phyloP scores from a whole-genome alignment of 2,113 vertebrate species.

The Monopterus albus region DNA sequence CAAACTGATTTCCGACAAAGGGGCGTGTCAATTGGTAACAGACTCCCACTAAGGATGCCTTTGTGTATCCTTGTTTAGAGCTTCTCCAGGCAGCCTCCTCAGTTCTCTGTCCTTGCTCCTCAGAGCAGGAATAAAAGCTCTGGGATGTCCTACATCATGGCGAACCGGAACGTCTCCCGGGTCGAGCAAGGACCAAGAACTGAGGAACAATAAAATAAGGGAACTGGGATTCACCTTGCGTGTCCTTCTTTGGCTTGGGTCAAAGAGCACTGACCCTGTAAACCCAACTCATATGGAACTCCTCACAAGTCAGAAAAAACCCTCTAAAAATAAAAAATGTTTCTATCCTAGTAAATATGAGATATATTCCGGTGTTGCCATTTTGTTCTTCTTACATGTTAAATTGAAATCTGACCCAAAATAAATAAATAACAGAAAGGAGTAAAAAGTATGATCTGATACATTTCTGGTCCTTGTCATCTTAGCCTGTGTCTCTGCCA shows the following conservation, averaged over 20 bases:
- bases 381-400: background rate
- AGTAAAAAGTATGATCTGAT: constrained; percentile 2
- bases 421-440: background rate
- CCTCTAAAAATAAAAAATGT: background rate
- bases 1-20: too few species aligned
- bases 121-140: too few species aligned
- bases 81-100: too few species aligned
- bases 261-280: constrained; percentile 13
- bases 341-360: background rate
- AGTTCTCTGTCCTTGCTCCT: too few species aligned
- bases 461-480: constrained; percentile 2
- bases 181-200: too few species aligned
- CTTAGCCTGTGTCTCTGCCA: constrained; percentile 23
- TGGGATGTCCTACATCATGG: too few species aligned
- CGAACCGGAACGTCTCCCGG: too few species aligned
- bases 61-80: too few species aligned
- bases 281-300: constrained; percentile 3
- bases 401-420: background rate
- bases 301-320: background rate
- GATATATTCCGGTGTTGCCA: background rate
- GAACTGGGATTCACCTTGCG: too few species aligned
- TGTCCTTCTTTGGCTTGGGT: constrained; percentile 39
- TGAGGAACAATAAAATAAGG: too few species aligned
- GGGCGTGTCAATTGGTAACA: too few species aligned
- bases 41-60: too few species aligned